Base-by-base conservation (phyloP, 2,113 vertebrate genomes). In the Osmerus mordax region DNA sequence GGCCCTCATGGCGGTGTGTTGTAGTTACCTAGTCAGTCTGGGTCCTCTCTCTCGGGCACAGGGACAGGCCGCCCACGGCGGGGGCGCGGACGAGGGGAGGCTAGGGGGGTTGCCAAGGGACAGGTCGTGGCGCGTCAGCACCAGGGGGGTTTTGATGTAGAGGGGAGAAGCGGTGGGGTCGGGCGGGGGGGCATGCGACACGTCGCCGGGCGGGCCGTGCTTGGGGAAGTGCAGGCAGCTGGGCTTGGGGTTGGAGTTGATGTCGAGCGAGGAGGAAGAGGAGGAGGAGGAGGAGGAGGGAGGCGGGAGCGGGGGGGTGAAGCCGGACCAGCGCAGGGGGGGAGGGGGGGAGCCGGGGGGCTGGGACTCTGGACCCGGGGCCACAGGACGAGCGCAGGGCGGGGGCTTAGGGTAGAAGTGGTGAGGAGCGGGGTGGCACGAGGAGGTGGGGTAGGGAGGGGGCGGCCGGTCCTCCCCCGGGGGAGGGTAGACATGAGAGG, bases 21-120 rank as follows among this genome's bases (percentile, higher is more conserved):
- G 88, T 91, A 94, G 90, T 95, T 95, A 95, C 94, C 94, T 95
- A 95, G 92, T 91, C 90, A 94, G 93, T 89, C 91, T 91, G 89
- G 93, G 91, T 94, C 94, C 93, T 92, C 91, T 91, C 85, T 95
- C 94, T 88, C 93, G 87, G 91, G 86, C 88, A 90, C 93, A 93
- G 83, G 92, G 90, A 90, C 93, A 94, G 92, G 92, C 90, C 84
- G 92, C 92, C 93, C 94, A 94, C 77, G 92, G 93, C 72, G 92
- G 90, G 85, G 92, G 91, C 72, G 89, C 87, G 73, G 93, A 92
- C 65, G 90, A 85, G 78, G 88, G 87, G 85, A 92, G 85, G 87
- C 87, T 92, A 92, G 90, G 90, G 90, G 91, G 90, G 78, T 91
- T 91, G 86, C 90, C 87, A 70, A 91, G 83, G 86, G 88, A 79